These are phyloP conservation scores for Cistogaster globosa DNA, from an alignment of 2,888 invertebrate species.

Conservation along the genomic window DNA sequence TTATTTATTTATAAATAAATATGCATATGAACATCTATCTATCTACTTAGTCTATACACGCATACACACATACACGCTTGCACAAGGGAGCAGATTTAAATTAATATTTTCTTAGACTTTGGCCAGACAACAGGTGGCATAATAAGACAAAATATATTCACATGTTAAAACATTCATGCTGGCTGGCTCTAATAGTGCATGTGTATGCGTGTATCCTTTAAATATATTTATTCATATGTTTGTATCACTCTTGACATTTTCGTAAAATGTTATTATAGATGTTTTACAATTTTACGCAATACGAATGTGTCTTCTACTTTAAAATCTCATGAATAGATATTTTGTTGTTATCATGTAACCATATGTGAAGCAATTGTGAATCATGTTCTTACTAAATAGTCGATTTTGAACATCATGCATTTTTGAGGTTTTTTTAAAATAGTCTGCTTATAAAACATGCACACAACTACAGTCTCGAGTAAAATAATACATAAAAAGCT, in stretches of 20 bases:
- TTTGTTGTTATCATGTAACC: not conserved
- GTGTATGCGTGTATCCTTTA: not conserved
- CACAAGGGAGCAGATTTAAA: constrained; percentile 7
- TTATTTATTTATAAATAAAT: not conserved
- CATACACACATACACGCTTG: not conserved
- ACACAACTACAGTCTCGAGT: not conserved
- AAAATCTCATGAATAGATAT: not conserved
- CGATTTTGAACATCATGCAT: constrained; percentile 49
- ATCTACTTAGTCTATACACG: not conserved
- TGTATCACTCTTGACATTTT: not conserved
- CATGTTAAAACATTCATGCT: not conserved
- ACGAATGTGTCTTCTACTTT: not conserved
- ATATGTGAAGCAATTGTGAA: constrained; percentile 40
- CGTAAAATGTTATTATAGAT: constrained; percentile 3
- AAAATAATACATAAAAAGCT: not conserved
- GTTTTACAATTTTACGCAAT: constrained; percentile 14
- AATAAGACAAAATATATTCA: constrained; percentile 19
- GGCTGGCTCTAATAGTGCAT: not conserved
- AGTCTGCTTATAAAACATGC: constrained; percentile 35
- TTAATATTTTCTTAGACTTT: constrained; percentile 36
- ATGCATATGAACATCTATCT: not conserved
- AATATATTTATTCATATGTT: not conserved
- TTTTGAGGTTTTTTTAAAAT: constrained; percentile 57
- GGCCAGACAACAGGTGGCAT: constrained; percentile 57
- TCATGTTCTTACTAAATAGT: constrained; percentile 32